A percentile compares a stretch with the other conserved stretches of the same genome.
Evolutionary conservation across 2,113 vertebrate species (phyloP).

Genomic region (Psilopsiagon aymara): DNA sequence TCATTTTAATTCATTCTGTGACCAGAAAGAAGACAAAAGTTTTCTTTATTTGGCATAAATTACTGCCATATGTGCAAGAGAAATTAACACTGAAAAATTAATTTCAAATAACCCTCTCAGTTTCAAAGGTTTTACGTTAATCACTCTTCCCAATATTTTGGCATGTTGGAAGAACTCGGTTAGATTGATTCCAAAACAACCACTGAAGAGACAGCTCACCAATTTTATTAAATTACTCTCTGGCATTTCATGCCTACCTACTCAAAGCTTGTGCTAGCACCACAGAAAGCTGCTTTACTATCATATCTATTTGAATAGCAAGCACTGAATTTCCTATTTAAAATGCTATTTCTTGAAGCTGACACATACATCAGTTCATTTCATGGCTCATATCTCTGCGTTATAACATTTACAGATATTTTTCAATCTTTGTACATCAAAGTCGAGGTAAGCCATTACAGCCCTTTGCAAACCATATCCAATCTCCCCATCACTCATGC

Average conservation of each 20-base stretch:
- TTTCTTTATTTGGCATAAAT: not conserved
- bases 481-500: not conserved
- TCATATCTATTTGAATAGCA: not conserved
- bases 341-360: not conserved
- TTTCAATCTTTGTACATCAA: not conserved
- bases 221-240: not conserved
- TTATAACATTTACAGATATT: not conserved
- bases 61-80: not conserved
- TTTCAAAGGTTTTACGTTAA: not conserved
- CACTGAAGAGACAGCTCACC: not conserved
- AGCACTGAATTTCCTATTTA: not conserved
- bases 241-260: not conserved
- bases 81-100: not conserved
- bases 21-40: not conserved
- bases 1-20: not conserved
- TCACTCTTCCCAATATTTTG: not conserved
- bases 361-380: not conserved
- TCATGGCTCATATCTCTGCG: not conserved
- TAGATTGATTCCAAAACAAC: not conserved
- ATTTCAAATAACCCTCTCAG: not conserved
- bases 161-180: not conserved
- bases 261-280: not conserved
- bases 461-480: not conserved
- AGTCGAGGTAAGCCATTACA: not conserved
- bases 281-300: not conserved